Base-by-base conservation (phyloP, 2,797 vertebrate genomes). In the Pangasius sanitwongsei region DNA sequence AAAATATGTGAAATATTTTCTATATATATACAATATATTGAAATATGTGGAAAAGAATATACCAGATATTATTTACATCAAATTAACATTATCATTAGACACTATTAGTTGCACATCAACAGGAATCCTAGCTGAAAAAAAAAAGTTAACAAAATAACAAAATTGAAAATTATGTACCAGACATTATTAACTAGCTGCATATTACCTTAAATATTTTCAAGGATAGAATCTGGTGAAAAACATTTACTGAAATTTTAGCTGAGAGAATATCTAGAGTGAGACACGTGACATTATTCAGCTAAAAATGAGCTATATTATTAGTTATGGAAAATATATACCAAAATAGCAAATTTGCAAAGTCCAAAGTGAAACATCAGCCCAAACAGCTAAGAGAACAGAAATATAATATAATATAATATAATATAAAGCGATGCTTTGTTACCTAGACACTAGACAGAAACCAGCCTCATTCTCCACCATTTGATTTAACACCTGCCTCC, bases 381-480 rank as follows among this genome's bases (percentile, higher is more conserved):
- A 41, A 50, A 50, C 9, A 28, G 9, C 44, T 55, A 55, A 57
- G 16, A 16, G 16, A 23, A 28, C 12, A 12, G 50, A 80, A n/a
- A 44, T 41, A 50, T 23, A 89, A 70, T n/a, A 37, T 37, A 41
- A 41, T 41, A 41, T 41, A 20, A 44, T 41, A 50, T n/a, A 89
- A 70, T 16, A 31, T 53, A 78, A 85, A 80, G 41, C 0, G 4
- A 86, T 31, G 44, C 41, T 85, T 90, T 31, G 6, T 86, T 89
- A 92, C 93, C 90, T 95, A 93, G 95, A 97, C 41, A 96, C 93
- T 13, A 98, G 91, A 74, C 94, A 93, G 90, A 98, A 92, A 44
- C 97, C 97, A 9, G 83, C 57, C 0, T 93, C 93, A 78, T 96
- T 96, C 53, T 89, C 87, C 82, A 97, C 93, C 41, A 93, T 28